Base-by-base conservation (phyloP, 2,888 invertebrate species). In the Scaptomyza tumidula region DNA sequence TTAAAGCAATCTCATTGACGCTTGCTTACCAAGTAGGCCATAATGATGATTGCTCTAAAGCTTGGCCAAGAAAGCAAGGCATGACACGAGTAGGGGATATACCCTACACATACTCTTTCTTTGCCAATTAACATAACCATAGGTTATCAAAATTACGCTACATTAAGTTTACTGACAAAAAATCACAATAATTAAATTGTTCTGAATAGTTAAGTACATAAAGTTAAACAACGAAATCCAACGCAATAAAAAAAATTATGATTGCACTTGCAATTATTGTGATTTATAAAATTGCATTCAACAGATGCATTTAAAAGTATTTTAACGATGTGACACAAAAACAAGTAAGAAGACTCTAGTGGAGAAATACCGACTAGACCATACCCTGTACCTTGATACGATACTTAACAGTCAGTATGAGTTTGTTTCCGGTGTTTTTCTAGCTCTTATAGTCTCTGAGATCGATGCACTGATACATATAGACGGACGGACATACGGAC, bases 1-100 rank as follows among this genome's bases (percentile, higher is more conserved):
- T 77, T 72, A 75, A 77, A 75, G 74, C 78, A 44, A 44, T 48
- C 61, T 77, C 66, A 75, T 67, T 67, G 41, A 35, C 49, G 74
- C 55, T 56, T 50, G 29, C 50, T 56, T 58, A 58, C 45, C 71
- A 75, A 58, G 49, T 75, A 70, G 62, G 75, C 45, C 71, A 45
- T 56, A 41, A 41, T 41, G 16, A 33, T 46, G 57, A 62, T n/a
- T n/a, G n/a, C n/a, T n/a, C n/a, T n/a, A n/a, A n/a, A n/a, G n/a
- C n/a, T 69, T 65, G 41, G 67, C 57, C 67, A 60, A 71, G 65
- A 59, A 49, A 24, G 9, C 6, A 33, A 24, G 29, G 1, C 19
- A 19, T 19, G 19, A 19, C 19, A 19, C 16, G 31, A 31, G 13
- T 27, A 10, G 6, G 1, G 35, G 16, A 19, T 62, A 11, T 9